Evolutionary conservation across 2,113 vertebrate genomes (phyloP).

Genomic region (Ptychochromis oligacanthus): DNA sequence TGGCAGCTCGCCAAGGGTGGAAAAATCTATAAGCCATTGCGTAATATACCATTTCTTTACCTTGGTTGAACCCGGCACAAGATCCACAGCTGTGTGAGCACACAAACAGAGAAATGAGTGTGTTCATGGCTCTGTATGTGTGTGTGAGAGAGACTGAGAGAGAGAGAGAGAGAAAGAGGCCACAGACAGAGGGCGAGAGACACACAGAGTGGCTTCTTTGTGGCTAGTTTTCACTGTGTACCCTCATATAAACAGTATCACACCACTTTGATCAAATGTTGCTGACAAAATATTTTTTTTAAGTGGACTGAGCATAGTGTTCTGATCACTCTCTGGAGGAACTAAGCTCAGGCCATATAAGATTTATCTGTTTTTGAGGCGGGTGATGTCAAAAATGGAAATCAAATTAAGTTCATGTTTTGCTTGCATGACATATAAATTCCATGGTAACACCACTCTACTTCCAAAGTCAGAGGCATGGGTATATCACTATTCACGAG

Average conservation of each 20-base stretch:
- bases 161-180: background rate
- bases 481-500: conserved; percentile 2
- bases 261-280: conserved; percentile 67
- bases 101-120: conserved; percentile 52
- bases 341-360: conserved; percentile 21
- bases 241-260: conserved; percentile 69
- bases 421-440: conserved; percentile 51
- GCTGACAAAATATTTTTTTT: conserved; percentile 48
- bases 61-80: conserved; percentile 77
- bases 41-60: conserved; percentile 83
- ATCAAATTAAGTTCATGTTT: conserved; percentile 52
- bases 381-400: conserved; percentile 41
- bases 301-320: background rate
- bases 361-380: conserved; percentile 33
- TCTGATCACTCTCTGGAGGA: conserved; percentile 19
- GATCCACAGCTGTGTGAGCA: conserved; percentile 74
- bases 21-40: conserved; percentile 83
- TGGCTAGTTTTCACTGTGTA: conserved; percentile 49
- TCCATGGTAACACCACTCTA: conserved; percentile 35
- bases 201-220: conserved; percentile 60
- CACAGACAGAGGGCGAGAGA: conserved; percentile 25
- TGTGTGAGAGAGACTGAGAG: conserved; percentile 13
- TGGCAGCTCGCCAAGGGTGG: conserved; percentile 76
- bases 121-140: conserved; percentile 31
- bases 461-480: background rate